Base-by-base conservation (phyloP, 2,888 invertebrate genomes). In the Pachycephus smyrnensis region DNA sequence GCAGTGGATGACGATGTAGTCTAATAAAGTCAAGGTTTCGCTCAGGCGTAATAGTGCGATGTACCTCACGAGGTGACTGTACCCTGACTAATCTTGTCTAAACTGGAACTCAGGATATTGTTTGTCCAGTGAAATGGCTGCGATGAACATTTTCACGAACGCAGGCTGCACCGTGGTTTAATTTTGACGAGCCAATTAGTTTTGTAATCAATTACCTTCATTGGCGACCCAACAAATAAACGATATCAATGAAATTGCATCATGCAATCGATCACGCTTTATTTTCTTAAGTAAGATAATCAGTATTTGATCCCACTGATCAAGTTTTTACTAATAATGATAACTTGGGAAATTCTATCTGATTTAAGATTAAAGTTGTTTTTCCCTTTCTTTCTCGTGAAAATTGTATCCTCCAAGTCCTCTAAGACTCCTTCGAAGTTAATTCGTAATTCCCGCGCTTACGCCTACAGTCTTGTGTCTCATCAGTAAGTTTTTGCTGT, bases 21-120 rank as follows among this genome's bases (percentile, higher is more conserved):
- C 81, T 84, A 87, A 88, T 88, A 88, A 88, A 88, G 88, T 88
- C 88, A 88, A 88, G 88, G 88, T 87, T 88, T 86, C 86, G 84
- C 81, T 81, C 82, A 84, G 82, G 83, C 86, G 84, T 87, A 85
- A 85, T 81, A 82, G 81, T 80, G 82, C 84, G 86, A 86, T 84
- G 86, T 85, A 82, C 85, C 80, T 77, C 68, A 73, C 78, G 80
- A 55, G 55, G 55, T 87, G 82, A 87, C 84, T 85, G 85, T 83
- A 86, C 83, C 78, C 84, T 74, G 77, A 76, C 75, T 75, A 80
- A 80, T 71, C 33, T 11, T n/a, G 55, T 55, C 23, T 55, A 55
- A 55, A 55, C 55, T 55, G 55, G 55, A 55, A 55, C 55, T 55
- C 55, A 55, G 55, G 55, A 23, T 55, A 55, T 23, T 55, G 23